These are phyloP conservation scores for Aphelinus certus DNA, from an alignment of 1,140 invertebrate species.

Conservation along the genomic window DNA sequence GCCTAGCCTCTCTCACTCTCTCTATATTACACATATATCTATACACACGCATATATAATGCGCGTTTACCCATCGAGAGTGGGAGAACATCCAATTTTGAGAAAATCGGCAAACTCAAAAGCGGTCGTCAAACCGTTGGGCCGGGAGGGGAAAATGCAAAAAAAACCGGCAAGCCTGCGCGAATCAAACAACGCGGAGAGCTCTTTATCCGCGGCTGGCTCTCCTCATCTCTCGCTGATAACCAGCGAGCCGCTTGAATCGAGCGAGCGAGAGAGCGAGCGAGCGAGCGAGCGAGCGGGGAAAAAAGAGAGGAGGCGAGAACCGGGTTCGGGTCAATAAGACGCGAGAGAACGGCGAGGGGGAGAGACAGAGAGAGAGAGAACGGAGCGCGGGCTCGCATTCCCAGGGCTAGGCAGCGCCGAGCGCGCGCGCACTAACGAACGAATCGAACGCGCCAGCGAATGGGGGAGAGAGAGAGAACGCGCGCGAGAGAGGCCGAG, in stretches of 20 bases:
- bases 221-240: conserved; percentile 39
- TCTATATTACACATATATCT: no score
- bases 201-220: conserved; percentile 14
- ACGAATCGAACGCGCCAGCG: conserved; percentile 48
- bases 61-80: background rate
- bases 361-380: conserved; percentile 42
- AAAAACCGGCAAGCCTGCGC: background rate
- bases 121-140: no score
- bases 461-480: conserved; percentile 17
- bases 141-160: background rate
- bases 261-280: conserved; percentile 44
- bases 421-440: conserved; percentile 49
- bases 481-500: conserved; percentile 40
- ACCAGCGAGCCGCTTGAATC: conserved; percentile 57
- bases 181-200: conserved; percentile 9
- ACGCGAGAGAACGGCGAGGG: conserved; percentile 57
- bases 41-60: no score
- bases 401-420: conserved; percentile 59
- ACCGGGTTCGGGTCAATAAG: conserved; percentile 67
- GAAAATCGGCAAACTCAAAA: no score
- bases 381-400: conserved; percentile 52
- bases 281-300: conserved; percentile 49
- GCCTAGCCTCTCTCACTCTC: no score
- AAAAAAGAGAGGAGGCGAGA: conserved; percentile 59
- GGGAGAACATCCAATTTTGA: background rate